A percentile compares a stretch with the other conserved stretches of the same genome.
These are phyloP conservation scores for Leuciscus waleckii DNA, from an alignment of 2,797 vertebrate genomes.

Conservation along the genomic window DNA sequence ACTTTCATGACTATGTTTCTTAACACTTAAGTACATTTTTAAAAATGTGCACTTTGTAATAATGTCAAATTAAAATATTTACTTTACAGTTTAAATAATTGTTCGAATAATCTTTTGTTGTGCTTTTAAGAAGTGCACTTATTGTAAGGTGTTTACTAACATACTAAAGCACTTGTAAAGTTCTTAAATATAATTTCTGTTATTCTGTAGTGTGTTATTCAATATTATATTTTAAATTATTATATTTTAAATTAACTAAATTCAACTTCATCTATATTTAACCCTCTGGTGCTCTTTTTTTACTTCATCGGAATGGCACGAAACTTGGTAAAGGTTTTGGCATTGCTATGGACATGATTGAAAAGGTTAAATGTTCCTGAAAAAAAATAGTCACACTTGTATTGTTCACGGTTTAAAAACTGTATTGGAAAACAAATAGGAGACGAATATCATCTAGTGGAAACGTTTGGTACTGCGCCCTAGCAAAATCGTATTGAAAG, in stretches of 20 bases:
- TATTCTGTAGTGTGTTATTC: background rate
- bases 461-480: background rate
- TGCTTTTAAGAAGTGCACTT: background rate
- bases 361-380: background rate
- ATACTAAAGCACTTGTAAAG: background rate
- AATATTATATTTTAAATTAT: background rate
- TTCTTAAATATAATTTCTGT: background rate
- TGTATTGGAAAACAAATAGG: background rate
- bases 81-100: background rate
- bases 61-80: background rate
- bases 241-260: background rate
- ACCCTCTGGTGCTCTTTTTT: background rate
- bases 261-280: background rate
- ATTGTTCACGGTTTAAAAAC: background rate
- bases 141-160: background rate
- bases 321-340: background rate
- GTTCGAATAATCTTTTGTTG: background rate
- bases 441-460: background rate
- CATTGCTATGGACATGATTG: background rate
- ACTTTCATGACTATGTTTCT: too few species aligned
- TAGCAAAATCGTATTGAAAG: background rate
- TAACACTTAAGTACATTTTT: constrained; percentile 3
- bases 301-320: too few species aligned
- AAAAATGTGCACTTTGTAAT: background rate
- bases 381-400: background rate